These are phyloP conservation scores for Acrocephalus arundinaceus DNA, from an alignment of 2,113 vertebrate genomes.

Conservation along the genomic window DNA sequence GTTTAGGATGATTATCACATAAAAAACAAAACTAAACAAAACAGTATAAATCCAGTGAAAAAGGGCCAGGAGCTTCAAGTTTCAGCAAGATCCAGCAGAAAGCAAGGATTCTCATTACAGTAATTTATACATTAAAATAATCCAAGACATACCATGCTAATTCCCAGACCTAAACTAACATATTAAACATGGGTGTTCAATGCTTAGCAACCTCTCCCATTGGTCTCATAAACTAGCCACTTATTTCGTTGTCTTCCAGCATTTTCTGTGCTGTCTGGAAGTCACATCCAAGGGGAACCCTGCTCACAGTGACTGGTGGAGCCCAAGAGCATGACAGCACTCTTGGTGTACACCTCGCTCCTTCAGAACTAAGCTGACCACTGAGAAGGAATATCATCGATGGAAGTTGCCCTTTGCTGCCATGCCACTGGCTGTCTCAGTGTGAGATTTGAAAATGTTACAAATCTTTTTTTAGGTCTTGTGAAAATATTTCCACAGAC, in stretches of 20 bases:
- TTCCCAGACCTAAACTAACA: not conserved
- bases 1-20: not conserved
- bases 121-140: not conserved
- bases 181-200: not conserved
- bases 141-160: not conserved
- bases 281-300: not conserved
- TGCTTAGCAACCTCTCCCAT: not conserved
- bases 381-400: not conserved
- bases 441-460: not conserved
- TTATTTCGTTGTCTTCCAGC: not conserved
- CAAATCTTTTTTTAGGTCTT: not conserved
- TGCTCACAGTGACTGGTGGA: not conserved
- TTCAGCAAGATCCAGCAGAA: not conserved
- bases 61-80: not conserved
- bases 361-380: not conserved
- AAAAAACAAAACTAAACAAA: not conserved
- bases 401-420: not conserved
- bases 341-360: not conserved
- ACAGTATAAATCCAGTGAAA: not conserved
- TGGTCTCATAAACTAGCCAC: not conserved
- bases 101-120: not conserved
- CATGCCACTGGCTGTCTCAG: not conserved
- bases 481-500: not conserved
- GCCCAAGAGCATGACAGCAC: not conserved
- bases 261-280: not conserved